These are phyloP conservation scores for Pandemis cinnamomeana DNA, from an alignment of 2,888 invertebrate species.

Conservation along the genomic window DNA sequence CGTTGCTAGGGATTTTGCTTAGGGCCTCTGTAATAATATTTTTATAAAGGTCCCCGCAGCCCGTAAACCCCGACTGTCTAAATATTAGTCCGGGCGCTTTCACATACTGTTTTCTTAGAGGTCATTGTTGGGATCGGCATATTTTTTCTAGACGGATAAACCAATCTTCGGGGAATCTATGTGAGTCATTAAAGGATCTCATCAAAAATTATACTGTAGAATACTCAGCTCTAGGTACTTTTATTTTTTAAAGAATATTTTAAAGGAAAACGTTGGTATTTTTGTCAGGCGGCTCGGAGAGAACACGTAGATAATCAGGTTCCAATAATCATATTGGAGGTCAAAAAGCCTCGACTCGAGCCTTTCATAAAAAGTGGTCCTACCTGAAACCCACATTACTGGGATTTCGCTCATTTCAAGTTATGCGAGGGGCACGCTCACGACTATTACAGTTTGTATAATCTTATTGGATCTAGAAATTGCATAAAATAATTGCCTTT, in stretches of 20 bases:
- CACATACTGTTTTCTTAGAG: slow-evolving; percentile 37
- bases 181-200: slow-evolving; percentile 24
- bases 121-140: slow-evolving; percentile 34
- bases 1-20: slow-evolving; percentile 28
- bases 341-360: slow-evolving; percentile 47
- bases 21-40: slow-evolving; percentile 38
- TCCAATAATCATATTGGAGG: slow-evolving; percentile 61
- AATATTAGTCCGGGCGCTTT: slow-evolving; percentile 42
- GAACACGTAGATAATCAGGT: slow-evolving; percentile 61
- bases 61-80: slow-evolving; percentile 40
- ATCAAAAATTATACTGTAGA: neutral
- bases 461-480: slow-evolving; percentile 11
- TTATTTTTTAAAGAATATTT: neutral
- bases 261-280: neutral
- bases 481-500: neutral
- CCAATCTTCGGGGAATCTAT: slow-evolving; percentile 14
- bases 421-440: slow-evolving; percentile 51
- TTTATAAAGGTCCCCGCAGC: slow-evolving; percentile 36
- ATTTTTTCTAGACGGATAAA: slow-evolving; percentile 42
- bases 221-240: neutral
- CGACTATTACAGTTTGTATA: slow-evolving; percentile 39
- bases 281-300: slow-evolving; percentile 7
- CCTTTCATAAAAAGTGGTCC: slow-evolving; percentile 58
- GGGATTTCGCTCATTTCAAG: slow-evolving; percentile 58
- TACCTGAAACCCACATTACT: slow-evolving; percentile 54